phyloP scores from a whole-genome alignment of 2,797 vertebrate species.

The Ceryle rudis region DNA sequence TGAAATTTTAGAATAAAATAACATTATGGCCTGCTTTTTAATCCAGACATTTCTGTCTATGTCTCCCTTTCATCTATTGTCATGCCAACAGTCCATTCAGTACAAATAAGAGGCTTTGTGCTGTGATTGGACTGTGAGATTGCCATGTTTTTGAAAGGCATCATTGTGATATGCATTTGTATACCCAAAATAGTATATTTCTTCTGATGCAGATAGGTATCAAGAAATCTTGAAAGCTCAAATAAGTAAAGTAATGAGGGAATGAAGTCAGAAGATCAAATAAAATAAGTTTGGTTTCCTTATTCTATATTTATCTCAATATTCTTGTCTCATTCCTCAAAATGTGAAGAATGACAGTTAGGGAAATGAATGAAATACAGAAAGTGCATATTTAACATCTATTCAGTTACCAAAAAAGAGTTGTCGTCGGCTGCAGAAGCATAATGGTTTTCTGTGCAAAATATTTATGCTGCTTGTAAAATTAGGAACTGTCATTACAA shows the following conservation, averaged over 20 bases:
- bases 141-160: neutral
- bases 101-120: neutral
- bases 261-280: neutral
- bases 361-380: neutral
- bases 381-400: constrained; percentile 36
- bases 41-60: neutral
- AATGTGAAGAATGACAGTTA: constrained; percentile 15
- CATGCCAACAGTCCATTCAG: neutral
- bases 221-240: constrained; percentile 4
- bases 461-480: constrained; percentile 73
- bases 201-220: neutral
- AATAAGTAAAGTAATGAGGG: neutral
- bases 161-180: neutral
- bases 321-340: constrained; percentile 28
- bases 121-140: neutral
- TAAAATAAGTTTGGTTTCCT: neutral
- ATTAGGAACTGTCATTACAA: constrained; percentile 68
- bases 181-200: neutral
- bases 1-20: constrained; percentile 5
- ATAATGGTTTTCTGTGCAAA: constrained; percentile 51
- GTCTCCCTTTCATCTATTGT: neutral
- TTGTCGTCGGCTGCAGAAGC: constrained; percentile 1
- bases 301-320: constrained; percentile 4
- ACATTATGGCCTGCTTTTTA: neutral
- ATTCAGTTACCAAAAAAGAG: constrained; percentile 30